Base-by-base conservation (phyloP, 2,797 vertebrate species). In the Heliangelus exortis region DNA sequence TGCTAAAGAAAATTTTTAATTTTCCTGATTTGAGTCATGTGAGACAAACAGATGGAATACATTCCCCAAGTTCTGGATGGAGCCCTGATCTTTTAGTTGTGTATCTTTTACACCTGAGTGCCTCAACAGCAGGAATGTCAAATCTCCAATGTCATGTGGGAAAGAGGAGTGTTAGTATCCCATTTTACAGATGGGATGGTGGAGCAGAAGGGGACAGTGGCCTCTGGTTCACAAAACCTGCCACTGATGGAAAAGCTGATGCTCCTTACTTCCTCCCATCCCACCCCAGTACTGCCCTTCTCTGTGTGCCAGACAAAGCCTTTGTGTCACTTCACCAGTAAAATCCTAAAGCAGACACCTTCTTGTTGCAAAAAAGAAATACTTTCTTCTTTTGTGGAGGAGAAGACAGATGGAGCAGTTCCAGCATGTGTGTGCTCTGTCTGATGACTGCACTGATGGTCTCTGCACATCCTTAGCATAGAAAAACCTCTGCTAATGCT, bases 371-470 rank as follows among this genome's bases (percentile, higher is more conserved):
- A 75, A 91, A 72, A 31, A 43, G 1, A 71, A 87, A 36, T 34
- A 19, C 39, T 72, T 69, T 66, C 21, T 78, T 76, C 7, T 63
- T 41, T 80, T 53, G 15, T 36, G 20, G 10, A 58, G 13, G 10
- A 6, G 15, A 3, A 86, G 19, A 39, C 2, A 5, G 19, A 25
- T 62, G 39, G 34, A 28, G 25, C 9, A 45, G 34, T 55, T 59
- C 21, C 31, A 61, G 29, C 5, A 65, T 2, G 7, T 7, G 1
- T 0, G 3, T 31, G 9, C 3, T 17, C 23, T 76, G 48, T 47
- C 8, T 76, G 17, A 19, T 79, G 69, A 54, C 9, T 57, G 11
- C n/a, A 43, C 17, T 66, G 17, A 4, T 73, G 36, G 50, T 65
- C 14, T 50, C 26, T 57, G 50, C 39, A 62, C 15, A 23, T 58